Base-by-base conservation (phyloP, 2,888 invertebrate species). In the Spilarctia lutea region DNA sequence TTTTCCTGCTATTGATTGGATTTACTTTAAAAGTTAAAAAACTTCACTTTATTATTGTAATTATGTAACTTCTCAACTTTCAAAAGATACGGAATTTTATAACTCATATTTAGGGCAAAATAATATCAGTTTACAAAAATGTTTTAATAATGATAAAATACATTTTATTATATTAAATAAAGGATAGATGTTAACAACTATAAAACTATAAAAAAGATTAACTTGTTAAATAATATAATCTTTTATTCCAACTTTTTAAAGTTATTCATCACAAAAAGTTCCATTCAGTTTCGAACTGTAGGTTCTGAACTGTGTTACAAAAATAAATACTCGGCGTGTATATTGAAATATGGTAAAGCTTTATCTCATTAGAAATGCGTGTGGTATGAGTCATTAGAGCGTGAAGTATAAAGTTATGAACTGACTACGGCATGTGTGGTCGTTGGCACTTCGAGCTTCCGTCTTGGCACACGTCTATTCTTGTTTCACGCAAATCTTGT, bases 391-490 rank as follows among this genome's bases (percentile, higher is more conserved):
- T 72, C 27, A 42, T 69, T 65, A 52, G 56, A 72, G 65, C 72
- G 60, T 66, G 69, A 35, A 72, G 65, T 72, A 56, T 72, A 65
- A 63, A 75, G 56, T 68, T 72, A 72, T 66, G 60, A 68, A 13
- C n/a, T 45, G 45, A 60, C 63, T 45, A 56, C 75, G 52, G n/a
- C 75, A 56, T 68, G 75, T 75, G 75, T 75, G 71, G 75, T 56
- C 75, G 39, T 68, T 72, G 72, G 72, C 75, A 72, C 60, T 72
- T 65, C 10, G 42, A 72, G 69, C 68, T 69, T 75, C 75, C 72
- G 68, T 72, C 72, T 75, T 72, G 68, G 68, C 72, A 72, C 68
- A 67, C 48, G 63, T 48, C 65, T 70, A 69, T 63, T 74, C 65
- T 69, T 42, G 74, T 74, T 73, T 70, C 66, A 68, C 48, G 39